phyloP scores from a whole-genome alignment of 2,797 vertebrate species.

The Thamnophis elegans region DNA sequence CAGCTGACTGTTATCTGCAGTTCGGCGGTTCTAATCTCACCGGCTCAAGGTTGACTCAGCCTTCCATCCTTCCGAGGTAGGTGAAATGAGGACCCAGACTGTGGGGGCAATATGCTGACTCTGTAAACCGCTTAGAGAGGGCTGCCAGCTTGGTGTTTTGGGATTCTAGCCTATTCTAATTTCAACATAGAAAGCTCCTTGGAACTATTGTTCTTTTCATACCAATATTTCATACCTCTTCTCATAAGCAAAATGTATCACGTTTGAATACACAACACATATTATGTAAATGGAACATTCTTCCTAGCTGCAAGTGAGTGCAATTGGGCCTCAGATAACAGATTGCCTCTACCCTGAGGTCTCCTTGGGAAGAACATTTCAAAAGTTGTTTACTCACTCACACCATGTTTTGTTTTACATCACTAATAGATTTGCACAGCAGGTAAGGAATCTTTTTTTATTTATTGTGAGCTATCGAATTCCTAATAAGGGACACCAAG shows the following conservation, averaged over 20 bases:
- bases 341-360: background rate
- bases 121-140: no score
- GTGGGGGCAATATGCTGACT: no score
- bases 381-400: background rate
- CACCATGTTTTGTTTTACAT: background rate
- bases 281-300: background rate
- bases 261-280: background rate
- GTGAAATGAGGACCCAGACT: no score
- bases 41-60: no score
- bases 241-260: background rate
- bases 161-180: background rate
- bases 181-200: background rate
- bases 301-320: background rate
- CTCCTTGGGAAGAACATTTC: background rate
- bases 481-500: background rate
- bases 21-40: no score
- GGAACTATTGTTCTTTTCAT: background rate
- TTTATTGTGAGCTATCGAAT: background rate
- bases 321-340: background rate
- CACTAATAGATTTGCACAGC: background rate
- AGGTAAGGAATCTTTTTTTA: background rate
- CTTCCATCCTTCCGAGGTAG: no score
- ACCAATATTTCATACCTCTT: background rate
- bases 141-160: no score
- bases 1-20: no score